phyloP scores from a whole-genome alignment of 1,140 invertebrate genomes.

The Amphibalanus amphitrite region DNA sequence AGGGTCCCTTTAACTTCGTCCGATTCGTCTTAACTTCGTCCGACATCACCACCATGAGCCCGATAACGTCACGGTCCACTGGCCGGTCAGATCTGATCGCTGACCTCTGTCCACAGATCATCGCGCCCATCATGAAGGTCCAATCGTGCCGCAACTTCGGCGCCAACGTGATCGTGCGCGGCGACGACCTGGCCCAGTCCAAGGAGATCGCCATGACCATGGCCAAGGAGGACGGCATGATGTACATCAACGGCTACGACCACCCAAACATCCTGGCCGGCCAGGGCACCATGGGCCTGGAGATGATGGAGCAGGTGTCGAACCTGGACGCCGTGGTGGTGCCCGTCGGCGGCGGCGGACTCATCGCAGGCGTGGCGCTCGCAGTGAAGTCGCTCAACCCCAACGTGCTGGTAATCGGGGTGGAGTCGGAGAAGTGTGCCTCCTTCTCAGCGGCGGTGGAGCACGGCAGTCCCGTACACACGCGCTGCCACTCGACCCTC shows the following conservation, averaged over 20 bases:
- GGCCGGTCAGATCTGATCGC: no score
- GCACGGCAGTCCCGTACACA: slow-evolving; percentile 45
- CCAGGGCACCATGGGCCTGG: slow-evolving; percentile 78
- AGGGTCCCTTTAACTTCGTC: no score
- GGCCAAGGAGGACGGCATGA: slow-evolving; percentile 45
- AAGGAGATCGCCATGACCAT: slow-evolving; percentile 56
- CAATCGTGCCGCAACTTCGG: slow-evolving; percentile 63
- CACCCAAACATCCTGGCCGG: slow-evolving; percentile 85
- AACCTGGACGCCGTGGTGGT: slow-evolving; percentile 58
- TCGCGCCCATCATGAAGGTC: slow-evolving; percentile 86
- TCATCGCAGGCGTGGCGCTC: slow-evolving; percentile 59
- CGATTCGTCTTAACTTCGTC: no score
- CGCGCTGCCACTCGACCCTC: slow-evolving; percentile 52
- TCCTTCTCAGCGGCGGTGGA: slow-evolving; percentile 60
- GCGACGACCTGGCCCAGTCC: slow-evolving; percentile 68
- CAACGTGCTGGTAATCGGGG: slow-evolving; percentile 49
- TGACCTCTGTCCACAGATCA: slow-evolving; percentile 24
- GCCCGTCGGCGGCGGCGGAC: slow-evolving; percentile 74
- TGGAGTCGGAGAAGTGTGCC: slow-evolving; percentile 74
- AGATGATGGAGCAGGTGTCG: slow-evolving; percentile 69
- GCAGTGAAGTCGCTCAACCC: slow-evolving; percentile 72
- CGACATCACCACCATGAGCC: no score
- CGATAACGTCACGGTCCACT: no score
- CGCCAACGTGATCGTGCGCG: slow-evolving; percentile 65
- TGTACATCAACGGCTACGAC: slow-evolving; percentile 82